Conservation (phyloP, 2,888 invertebrate genomes). For the Cephus runcator region DNA sequence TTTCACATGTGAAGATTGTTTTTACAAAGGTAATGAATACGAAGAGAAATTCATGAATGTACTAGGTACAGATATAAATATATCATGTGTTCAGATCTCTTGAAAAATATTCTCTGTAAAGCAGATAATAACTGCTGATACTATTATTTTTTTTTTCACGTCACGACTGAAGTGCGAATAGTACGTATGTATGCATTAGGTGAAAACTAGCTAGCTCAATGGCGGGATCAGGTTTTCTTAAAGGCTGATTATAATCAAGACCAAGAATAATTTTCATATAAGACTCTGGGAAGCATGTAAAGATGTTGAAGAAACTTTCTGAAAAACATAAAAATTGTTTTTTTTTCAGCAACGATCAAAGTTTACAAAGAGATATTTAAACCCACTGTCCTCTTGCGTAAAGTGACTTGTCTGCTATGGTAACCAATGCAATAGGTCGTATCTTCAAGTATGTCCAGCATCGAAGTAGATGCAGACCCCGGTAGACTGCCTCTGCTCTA, state of each 20-base stretch:
- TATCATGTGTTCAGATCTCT: background rate
- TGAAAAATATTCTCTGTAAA: background rate
- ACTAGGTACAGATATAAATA: background rate
- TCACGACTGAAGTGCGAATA: background rate
- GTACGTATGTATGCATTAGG: background rate
- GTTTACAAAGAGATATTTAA: background rate
- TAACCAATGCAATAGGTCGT: background rate
- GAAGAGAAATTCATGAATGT: background rate
- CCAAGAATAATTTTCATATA: background rate
- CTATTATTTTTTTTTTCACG: background rate
- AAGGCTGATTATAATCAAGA: background rate
- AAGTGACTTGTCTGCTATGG: background rate
- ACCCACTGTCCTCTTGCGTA: background rate
- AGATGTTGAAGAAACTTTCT: background rate
- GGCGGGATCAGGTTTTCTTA: no score
- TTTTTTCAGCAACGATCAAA: background rate
- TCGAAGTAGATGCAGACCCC: background rate
- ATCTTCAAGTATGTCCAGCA: background rate
- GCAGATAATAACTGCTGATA: background rate
- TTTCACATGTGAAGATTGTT: background rate
- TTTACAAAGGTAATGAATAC: background rate
- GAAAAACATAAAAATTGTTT: background rate
- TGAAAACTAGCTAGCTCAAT: no score
- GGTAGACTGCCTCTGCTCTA: constrained; percentile 16
- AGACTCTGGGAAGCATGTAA: background rate